These are phyloP conservation scores for Casuarius casuarius DNA, from an alignment of 2,113 vertebrate species.

Conservation along the genomic window DNA sequence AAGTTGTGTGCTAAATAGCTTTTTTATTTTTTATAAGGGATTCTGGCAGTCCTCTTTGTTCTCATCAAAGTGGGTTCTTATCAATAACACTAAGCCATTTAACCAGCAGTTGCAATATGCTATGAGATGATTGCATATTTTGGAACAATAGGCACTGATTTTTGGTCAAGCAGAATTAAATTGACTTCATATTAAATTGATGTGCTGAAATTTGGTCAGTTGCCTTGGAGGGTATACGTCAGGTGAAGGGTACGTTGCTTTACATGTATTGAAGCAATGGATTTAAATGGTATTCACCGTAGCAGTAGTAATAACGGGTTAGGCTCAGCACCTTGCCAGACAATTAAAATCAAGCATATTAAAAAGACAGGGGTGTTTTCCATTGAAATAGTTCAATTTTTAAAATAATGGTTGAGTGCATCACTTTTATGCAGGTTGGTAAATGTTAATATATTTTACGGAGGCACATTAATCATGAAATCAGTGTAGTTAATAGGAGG, in stretches of 20 bases:
- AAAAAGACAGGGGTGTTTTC: neutral
- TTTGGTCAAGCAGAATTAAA: slow-evolving; percentile 77
- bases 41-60: slow-evolving; percentile 56
- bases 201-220: slow-evolving; percentile 63
- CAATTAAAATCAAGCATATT: slow-evolving; percentile 37
- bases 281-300: slow-evolving; percentile 38
- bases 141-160: slow-evolving; percentile 75
- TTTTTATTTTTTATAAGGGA: slow-evolving; percentile 59
- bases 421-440: neutral
- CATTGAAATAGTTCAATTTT: neutral
- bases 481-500: neutral
- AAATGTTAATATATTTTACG: neutral
- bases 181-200: slow-evolving; percentile 72
- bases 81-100: slow-evolving; percentile 64
- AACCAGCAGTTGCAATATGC: slow-evolving; percentile 45
- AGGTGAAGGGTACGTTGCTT: slow-evolving; percentile 46
- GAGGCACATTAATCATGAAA: neutral
- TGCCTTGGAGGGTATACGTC: slow-evolving; percentile 41
- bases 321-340: neutral
- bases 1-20: slow-evolving; percentile 43
- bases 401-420: neutral
- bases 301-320: neutral
- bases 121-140: slow-evolving; percentile 71
- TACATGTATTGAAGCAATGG: neutral
- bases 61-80: slow-evolving; percentile 65